Base-by-base conservation (phyloP, 2,797 vertebrate genomes). In the Lacerta agilis region DNA sequence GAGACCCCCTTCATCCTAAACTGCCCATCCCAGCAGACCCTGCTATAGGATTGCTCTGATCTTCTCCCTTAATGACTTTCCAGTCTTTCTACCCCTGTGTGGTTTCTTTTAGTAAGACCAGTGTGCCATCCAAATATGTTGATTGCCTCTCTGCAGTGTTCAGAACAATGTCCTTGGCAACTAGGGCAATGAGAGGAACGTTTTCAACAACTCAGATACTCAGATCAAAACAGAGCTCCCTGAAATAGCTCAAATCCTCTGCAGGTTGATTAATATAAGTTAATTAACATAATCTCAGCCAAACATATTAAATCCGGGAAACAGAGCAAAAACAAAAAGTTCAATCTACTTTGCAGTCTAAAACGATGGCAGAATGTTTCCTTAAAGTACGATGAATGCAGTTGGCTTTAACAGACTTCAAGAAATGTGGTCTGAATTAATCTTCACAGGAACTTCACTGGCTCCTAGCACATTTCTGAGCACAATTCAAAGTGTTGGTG, bases 161-260 rank as follows among this genome's bases (percentile, higher is more conserved):
- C 45, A 41, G 79, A 79, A 69, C 23, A 61, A 29, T n/a, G 36
- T 36, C 82, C 67, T 80, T 86, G 66, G n/a, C 18, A 72, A 80
- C 36, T 41, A 72, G 36, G 36, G 13, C 78, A 86, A 72, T 71
- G 67, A n/a, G 29, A 86, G 49, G 36, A 86, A 58, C 15, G 17
- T 69, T 41, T 79, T 71, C 66, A 86, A 41, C 45, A 71, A 79
- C 33, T 41, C 27, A 36, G 61, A 58, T 58, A 86, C n/a, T 55
- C 72, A 9, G 49, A 72, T 71, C 49, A 80, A 72, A 80, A 41
- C 17, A 86, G 36, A 77, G 67, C 33, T 86, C 29, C 20, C 23
- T 83, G 69, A 83, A 83, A 73, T 55, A 83, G 69, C 45, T 83
- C 43, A 83, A 83, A 72, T 83, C 10, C 82, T 83, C 67, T 86